These are phyloP conservation scores for Crotalus viridis DNA, from an alignment of 2,113 vertebrate species.

Conservation along the genomic window DNA sequence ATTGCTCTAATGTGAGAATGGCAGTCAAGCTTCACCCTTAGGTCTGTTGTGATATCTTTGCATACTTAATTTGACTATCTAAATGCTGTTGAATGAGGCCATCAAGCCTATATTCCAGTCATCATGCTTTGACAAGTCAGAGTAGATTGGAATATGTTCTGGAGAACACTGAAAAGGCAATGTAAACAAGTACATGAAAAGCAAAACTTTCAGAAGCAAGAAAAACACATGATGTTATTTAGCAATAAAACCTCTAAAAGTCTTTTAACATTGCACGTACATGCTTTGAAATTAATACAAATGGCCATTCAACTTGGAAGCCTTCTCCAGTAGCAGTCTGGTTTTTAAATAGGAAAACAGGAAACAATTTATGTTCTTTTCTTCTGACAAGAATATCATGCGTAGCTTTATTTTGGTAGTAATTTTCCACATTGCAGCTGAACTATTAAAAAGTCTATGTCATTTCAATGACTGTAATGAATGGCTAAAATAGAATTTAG, in stretches of 20 bases:
- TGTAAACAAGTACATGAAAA: slow-evolving; percentile 29
- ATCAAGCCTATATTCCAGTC: slow-evolving; percentile 8
- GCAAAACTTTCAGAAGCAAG: slow-evolving; percentile 18
- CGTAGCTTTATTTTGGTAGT: neutral
- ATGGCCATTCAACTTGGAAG: slow-evolving; percentile 32
- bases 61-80: neutral
- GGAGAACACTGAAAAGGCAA: neutral
- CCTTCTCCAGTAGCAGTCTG: slow-evolving; percentile 10
- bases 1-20: neutral
- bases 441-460: neutral
- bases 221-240: slow-evolving; percentile 41
- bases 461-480: neutral
- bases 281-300: slow-evolving; percentile 19
- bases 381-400: neutral
- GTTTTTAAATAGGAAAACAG: slow-evolving; percentile 11
- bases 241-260: slow-evolving; percentile 49
- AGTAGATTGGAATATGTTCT: neutral
- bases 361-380: slow-evolving; percentile 33
- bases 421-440: neutral
- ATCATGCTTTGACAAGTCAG: slow-evolving; percentile 46
- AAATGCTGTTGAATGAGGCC: neutral
- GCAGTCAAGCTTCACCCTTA: neutral
- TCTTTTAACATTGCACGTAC: slow-evolving; percentile 34
- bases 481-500: neutral
- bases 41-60: neutral